Base-by-base conservation (phyloP, 2,797 vertebrate species). In the Sus cebifrons region DNA sequence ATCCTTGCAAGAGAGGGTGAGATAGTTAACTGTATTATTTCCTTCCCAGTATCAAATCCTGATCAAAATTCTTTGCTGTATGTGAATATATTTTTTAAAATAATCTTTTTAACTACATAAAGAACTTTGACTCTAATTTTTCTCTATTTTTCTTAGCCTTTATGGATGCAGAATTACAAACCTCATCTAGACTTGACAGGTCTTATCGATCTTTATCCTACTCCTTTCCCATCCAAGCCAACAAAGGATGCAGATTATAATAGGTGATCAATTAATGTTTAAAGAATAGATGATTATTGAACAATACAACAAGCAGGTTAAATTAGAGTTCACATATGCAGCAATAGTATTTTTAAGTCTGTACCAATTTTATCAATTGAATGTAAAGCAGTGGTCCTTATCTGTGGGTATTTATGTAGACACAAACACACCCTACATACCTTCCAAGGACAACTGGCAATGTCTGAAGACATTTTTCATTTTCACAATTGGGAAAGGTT, bases 121-220 rank as follows among this genome's bases (percentile, higher is more conserved):
- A 87, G 27, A 60, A 68, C 49, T 93, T 93, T 27, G 71, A 36
- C 16, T 93, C 20, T 73, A 77, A 94, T 60, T 56, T 86, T 83
- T 78, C 17, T 82, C 21, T 62, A 32, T 56, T 56, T 78, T 86
- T 68, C 40, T 67, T 58, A 67, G 13, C 27, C 27, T 60, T 89
- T 74, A 60, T n/a, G 13, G 23, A 84, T 81, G 14, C 65, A 89
- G 40, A 86, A 91, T 74, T 81, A 81, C 1, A 77, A 58, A 44
- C 25, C 20, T 36, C 71, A 79, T 71, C 71, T 29, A 32, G 32
- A 52, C 11, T 8, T 27, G 1, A 68, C 21, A 71, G 36, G 0
- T 56, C 14, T 77, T 25, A 36, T 5, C 74, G 36, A 40, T 65
- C 52, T 81, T 60, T 32, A 7, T 52, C n/a, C 0, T 56, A 56